Conservation (phyloP, 2,113 vertebrate species). For the Urocolius indicus region DNA sequence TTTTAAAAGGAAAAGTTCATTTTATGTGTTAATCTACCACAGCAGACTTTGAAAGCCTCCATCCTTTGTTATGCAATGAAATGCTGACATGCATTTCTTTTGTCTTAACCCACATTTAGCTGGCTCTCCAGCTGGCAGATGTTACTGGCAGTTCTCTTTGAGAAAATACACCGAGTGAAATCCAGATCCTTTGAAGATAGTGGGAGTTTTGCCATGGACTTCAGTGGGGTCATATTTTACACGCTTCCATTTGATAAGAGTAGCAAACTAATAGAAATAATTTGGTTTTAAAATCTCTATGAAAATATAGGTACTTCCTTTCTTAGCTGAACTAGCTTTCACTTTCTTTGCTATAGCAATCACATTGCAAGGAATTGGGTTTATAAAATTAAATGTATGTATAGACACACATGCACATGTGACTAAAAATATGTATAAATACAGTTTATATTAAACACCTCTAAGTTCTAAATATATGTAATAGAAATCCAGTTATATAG, state of each 20-base stretch:
- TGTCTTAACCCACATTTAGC: conserved; percentile 47
- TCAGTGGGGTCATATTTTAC: neutral
- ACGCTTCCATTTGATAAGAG: neutral
- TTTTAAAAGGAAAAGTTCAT: neutral
- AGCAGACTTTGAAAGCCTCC: conserved; percentile 25
- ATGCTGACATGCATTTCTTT: conserved; percentile 59
- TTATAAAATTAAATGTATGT: neutral
- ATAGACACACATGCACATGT: neutral
- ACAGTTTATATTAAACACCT: neutral
- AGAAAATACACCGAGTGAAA: conserved; percentile 45
- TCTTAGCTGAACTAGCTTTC: neutral
- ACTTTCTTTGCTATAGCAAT: neutral
- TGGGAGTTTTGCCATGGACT: conserved; percentile 27
- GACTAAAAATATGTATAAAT: neutral
- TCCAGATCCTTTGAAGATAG: conserved; percentile 46
- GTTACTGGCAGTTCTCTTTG: conserved; percentile 48
- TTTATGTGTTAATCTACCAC: neutral
- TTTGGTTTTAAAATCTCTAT: neutral
- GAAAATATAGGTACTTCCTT: neutral
- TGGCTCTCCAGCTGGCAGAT: conserved; percentile 64
- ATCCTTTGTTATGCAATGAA: conserved; percentile 36
- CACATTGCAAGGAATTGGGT: neutral
- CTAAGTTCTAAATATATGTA: neutral
- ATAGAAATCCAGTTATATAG: neutral
- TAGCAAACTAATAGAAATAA: neutral